phyloP scores from a whole-genome alignment of 2,113 vertebrate genomes.

The Pseudonaja textilis region DNA sequence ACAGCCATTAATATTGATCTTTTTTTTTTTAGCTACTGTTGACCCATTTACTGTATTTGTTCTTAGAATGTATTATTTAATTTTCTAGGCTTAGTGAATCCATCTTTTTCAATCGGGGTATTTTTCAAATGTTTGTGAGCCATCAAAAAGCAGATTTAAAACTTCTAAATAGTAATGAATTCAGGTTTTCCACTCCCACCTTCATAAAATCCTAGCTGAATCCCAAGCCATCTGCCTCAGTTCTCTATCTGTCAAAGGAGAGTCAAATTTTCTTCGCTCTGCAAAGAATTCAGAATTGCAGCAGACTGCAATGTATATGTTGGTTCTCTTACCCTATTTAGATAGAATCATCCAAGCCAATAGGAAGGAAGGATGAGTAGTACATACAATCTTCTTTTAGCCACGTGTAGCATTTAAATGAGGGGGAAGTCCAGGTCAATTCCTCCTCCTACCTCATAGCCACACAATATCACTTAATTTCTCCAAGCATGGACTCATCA shows the following conservation, averaged over 20 bases:
- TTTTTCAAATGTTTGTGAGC: neutral
- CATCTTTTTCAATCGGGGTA: neutral
- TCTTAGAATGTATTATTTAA: conserved; percentile 2
- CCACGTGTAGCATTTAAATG: too few species aligned
- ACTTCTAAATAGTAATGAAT: neutral
- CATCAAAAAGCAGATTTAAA: neutral
- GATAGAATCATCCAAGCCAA: neutral
- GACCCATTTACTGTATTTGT: conserved; percentile 1
- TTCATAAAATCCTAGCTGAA: neutral
- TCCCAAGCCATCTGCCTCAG: neutral
- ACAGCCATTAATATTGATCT: conserved; percentile 17
- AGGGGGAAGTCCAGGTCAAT: neutral
- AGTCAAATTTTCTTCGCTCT: neutral
- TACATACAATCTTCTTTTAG: neutral
- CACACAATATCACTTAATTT: neutral
- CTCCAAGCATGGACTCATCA: neutral
- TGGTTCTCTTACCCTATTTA: neutral
- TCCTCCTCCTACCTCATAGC: neutral
- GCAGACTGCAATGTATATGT: neutral
- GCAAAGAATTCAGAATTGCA: neutral
- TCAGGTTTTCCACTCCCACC: neutral
- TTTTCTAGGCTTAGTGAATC: neutral
- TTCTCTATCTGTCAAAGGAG: neutral
- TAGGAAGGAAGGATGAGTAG: neutral
- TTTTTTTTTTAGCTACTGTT: neutral